phyloP scores from a whole-genome alignment of 1,140 invertebrate genomes.

The Tribolium madens region DNA sequence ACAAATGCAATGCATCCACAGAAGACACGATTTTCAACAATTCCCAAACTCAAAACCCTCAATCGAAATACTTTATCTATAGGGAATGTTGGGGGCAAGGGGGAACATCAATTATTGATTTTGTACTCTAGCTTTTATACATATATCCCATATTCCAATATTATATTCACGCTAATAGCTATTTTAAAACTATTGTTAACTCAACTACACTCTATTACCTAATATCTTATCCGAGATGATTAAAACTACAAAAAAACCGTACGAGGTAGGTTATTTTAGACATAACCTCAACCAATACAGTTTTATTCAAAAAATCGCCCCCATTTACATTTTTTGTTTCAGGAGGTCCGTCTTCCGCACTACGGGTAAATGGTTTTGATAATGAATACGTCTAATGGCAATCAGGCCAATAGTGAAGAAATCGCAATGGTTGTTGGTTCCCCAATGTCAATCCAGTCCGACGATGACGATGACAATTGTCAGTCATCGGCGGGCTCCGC shows the following conservation, averaged over 20 bases:
- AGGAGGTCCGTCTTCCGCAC: constrained; percentile 58
- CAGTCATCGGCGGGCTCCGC: constrained; percentile 78
- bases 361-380: constrained; percentile 64
- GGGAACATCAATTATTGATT: constrained; percentile 64
- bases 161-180: constrained; percentile 31
- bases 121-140: constrained; percentile 56
- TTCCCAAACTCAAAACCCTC: constrained; percentile 29
- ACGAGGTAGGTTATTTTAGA: constrained; percentile 29
- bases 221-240: neutral
- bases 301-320: too few relatives aligned
- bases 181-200: neutral
- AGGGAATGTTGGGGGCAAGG: constrained; percentile 55
- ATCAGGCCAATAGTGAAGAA: constrained; percentile 69
- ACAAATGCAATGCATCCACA: constrained; percentile 44
- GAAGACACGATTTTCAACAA: constrained; percentile 30
- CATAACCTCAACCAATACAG: constrained; percentile 31
- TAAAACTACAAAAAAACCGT: constrained; percentile 10
- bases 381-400: constrained; percentile 73
- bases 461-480: constrained; percentile 83
- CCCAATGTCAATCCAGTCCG: constrained; percentile 74
- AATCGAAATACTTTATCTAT: constrained; percentile 41
- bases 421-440: constrained; percentile 66
- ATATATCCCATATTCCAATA: constrained; percentile 50
- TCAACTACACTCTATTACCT: neutral
- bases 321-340: constrained; percentile 1